phyloP scores from a whole-genome alignment of 2,113 vertebrate genomes.

The Meriones unguiculatus region DNA sequence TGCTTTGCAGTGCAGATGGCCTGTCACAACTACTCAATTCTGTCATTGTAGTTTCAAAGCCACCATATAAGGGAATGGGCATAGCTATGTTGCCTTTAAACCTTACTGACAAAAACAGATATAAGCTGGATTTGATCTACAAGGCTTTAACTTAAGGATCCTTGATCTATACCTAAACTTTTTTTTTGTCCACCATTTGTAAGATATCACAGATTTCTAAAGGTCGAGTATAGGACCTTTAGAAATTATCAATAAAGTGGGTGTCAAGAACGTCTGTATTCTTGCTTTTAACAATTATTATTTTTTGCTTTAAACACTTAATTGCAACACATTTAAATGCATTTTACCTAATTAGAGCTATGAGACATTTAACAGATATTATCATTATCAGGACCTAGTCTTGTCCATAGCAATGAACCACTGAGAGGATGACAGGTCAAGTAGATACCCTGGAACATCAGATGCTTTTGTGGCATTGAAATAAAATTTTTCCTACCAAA shows the following conservation, averaged over 20 bases:
- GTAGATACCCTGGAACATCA: neutral
- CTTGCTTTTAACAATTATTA: neutral
- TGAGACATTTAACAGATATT: neutral
- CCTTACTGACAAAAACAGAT: neutral
- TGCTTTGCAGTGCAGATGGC: neutral
- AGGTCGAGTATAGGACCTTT: neutral
- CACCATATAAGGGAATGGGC: neutral
- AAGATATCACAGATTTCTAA: constrained; percentile 18
- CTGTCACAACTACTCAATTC: neutral
- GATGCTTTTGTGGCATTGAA: constrained; percentile 17
- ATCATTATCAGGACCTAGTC: neutral
- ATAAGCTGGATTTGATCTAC: neutral
- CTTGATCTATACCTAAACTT: neutral
- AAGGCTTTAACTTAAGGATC: neutral
- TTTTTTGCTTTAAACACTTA: constrained; percentile 20
- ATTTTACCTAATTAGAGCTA: neutral
- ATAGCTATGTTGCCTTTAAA: neutral
- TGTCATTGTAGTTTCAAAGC: neutral
- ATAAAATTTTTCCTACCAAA: neutral
- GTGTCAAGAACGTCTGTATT: neutral
- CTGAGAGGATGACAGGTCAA: neutral
- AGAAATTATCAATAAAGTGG: neutral
- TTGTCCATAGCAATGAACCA: neutral
- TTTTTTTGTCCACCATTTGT: neutral
- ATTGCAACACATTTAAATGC: neutral